Evolutionary conservation across 2,797 vertebrate genomes (phyloP), one percentile per base, ranked within the genome.

Genomic region (Streptopelia turtur): DNA sequence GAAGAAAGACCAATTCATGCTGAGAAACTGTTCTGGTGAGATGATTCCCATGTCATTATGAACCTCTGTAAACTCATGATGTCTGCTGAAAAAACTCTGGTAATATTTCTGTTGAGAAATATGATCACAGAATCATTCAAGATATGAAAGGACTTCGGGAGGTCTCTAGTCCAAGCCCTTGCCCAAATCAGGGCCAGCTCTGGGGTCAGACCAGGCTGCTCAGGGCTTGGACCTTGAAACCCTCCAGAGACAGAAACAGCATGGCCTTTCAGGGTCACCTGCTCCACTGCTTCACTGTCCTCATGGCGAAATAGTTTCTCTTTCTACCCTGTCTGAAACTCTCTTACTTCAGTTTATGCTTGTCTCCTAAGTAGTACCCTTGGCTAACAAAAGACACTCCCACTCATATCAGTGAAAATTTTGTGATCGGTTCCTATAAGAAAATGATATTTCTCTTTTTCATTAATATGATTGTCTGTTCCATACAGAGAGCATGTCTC

Each of bases 211-310:
- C 15, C 49, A 49, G 17, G 5, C 10, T 60, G 24, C 16, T 70
- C 28, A 70, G 43, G 31, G 5, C 17, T 56, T 66, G 18, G 28
- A 37, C 8, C 20, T 61, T 64, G 50, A 84, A 76, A 60, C 6
- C 12, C 5, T n/a, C 20, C 31, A 20, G 15, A 25, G 53, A 31
- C 24, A 60, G 57, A 81, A 3, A 16, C 31, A 20, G 24, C 0
- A 0, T 39, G 76, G 31, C 9, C 15, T 55, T 5, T 13, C n/a
- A 27, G 14, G 5, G 4, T 2, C 3, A 55, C 27, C 27, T 72
- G 15, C 27, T 15, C 13, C 43, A 10, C 13, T 59, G 31, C 12
- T 25, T 33, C 25, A 21, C 10, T 69, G 22, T 59, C 24, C 7
- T 49, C 17, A 7, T 7, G 17, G 23, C 23, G 15, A 59, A 82